These are phyloP conservation scores for Periophthalmodon schlosseri DNA, from an alignment of 2,113 vertebrate genomes.

Conservation along the genomic window DNA sequence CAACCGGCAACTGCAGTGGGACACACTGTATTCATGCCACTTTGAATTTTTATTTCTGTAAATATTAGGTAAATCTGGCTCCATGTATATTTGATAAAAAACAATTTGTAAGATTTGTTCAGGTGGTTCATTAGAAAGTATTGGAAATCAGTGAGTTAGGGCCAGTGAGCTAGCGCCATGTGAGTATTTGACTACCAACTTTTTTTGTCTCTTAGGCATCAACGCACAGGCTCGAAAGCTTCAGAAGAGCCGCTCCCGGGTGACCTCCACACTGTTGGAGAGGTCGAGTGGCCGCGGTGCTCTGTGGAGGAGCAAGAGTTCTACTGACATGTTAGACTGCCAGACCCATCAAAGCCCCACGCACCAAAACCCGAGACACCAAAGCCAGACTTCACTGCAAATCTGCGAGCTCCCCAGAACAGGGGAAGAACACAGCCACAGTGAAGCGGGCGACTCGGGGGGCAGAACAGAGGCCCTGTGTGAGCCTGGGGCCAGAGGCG, in stretches of 20 bases:
- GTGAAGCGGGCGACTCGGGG: slow-evolving; percentile 22
- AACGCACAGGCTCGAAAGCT: slow-evolving; percentile 84
- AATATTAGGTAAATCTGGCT: too few species aligned
- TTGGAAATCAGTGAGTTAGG: too few species aligned
- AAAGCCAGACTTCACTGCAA: slow-evolving; percentile 17
- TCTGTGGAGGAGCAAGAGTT: slow-evolving; percentile 77
- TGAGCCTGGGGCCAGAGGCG: slow-evolving; percentile 41
- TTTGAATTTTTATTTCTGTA: too few species aligned
- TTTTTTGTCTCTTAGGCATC: slow-evolving; percentile 65
- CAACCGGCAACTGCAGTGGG: too few species aligned
- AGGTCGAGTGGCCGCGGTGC: slow-evolving; percentile 35
- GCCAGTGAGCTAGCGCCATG: too few species aligned
- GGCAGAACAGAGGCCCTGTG: slow-evolving; percentile 62
- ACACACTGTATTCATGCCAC: too few species aligned
- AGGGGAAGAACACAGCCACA: slow-evolving; percentile 36
- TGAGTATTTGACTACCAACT: too few species aligned
- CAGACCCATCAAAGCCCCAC: slow-evolving; percentile 17
- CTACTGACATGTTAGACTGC: slow-evolving; percentile 67
- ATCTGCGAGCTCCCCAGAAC: neutral
- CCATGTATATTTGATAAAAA: too few species aligned
- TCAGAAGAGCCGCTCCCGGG: slow-evolving; percentile 81
- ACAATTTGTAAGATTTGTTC: too few species aligned
- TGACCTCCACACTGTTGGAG: slow-evolving; percentile 70
- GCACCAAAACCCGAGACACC: slow-evolving; percentile 16
- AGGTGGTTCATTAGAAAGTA: too few species aligned